Evolutionary conservation across 2,888 invertebrate genomes (phyloP), one percentile per base, ranked within the genome.

Genomic region (Petrophora chlorosata): DNA sequence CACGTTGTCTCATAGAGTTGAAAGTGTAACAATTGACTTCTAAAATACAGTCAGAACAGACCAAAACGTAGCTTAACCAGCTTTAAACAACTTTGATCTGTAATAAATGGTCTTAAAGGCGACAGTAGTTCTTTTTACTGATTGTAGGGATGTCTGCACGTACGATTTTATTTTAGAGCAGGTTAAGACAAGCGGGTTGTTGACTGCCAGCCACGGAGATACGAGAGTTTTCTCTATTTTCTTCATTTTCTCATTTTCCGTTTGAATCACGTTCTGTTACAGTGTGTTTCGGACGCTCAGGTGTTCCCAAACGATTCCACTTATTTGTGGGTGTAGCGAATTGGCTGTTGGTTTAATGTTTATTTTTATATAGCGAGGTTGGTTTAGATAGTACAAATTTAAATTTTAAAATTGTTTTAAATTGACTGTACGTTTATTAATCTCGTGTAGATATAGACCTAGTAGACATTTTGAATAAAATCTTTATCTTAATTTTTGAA

Each of bases 161-260:
- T 77, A 69, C 67, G 61, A 59, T 70, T 79, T 79, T 79, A 79
- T 79, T 76, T 74, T 70, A 67, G 71, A 61, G 51, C 63, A 44
- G 70, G 67, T 73, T 72, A 76, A 75, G 71, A 78, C 75, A 77
- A 77, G 66, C 69, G 63, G 63, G 67, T 62, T 70, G 72, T 40
- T 30, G 43, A 50, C 47, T 39, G 38, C 22, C 34, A 34, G 13
- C 36, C 62, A 34, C 61, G 61, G 65, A 59, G 59, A 54, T 53
- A 59, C 56, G 54, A 59, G 50, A 44, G 42, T 51, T 49, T 42
- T 30, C 36, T 5, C 15, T 23, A 16, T 53, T 54, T 63, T 63
- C 32, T 35, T 17, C 59, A 65, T 63, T 62, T 63, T 60, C 59
- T 53, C 45, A 43, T 46, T 61, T 65, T 59, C 60, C 54, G 54